These are phyloP conservation scores for Thrips palmi DNA, from an alignment of 1,140 invertebrate genomes.

Conservation along the genomic window DNA sequence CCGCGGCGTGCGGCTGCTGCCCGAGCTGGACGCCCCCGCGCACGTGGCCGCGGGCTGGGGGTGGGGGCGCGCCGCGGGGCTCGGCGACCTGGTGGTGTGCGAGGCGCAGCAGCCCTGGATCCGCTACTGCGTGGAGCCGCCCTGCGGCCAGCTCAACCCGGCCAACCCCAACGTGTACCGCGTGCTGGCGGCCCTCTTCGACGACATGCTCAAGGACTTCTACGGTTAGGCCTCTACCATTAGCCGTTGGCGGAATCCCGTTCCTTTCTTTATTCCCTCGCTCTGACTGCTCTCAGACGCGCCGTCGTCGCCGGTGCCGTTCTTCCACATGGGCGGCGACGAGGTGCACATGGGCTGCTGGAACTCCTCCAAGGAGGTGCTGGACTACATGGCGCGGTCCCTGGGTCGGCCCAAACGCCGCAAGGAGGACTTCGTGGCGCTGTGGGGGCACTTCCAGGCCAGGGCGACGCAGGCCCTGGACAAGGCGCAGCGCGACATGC, in stretches of 20 bases:
- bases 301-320: no score
- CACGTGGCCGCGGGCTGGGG: no score
- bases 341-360: conserved; percentile 64
- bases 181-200: conserved; percentile 46
- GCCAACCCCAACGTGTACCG: conserved; percentile 52
- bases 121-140: conserved; percentile 56
- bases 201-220: conserved; percentile 44
- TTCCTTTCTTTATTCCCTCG: no score
- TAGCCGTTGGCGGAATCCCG: no score
- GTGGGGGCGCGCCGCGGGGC: no score
- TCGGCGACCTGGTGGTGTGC: conserved; percentile 47
- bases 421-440: conserved; percentile 40
- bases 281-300: no score
- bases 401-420: conserved; percentile 29
- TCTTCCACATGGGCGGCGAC: conserved; percentile 72
- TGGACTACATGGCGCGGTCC: conserved; percentile 34
- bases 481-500: conserved; percentile 19
- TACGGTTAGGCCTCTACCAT: no score
- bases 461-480: conserved; percentile 24
- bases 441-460: conserved; percentile 48
- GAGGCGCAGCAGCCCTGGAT: conserved; percentile 55
- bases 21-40: conserved; percentile 70
- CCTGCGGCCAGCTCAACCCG: conserved; percentile 70
- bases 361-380: conserved; percentile 52
- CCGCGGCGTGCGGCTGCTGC: conserved; percentile 51